A percentile compares a stretch with the other conserved stretches of the same genome.
These are phyloP conservation scores for Batillaria attramentaria DNA, from an alignment of 1,140 invertebrate species.

Conservation along the genomic window DNA sequence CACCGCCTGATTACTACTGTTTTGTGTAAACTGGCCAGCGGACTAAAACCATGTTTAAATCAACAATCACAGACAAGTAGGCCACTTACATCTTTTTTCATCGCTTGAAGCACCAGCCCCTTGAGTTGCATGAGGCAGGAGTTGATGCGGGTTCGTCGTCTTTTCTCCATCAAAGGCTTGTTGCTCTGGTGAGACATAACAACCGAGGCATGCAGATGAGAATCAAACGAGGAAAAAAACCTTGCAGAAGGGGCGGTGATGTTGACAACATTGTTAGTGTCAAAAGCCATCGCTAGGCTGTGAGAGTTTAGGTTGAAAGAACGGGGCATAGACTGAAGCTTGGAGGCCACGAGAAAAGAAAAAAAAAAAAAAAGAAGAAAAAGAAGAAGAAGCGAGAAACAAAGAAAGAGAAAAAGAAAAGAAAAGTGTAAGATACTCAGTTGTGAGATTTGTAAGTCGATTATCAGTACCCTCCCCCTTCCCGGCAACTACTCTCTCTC, in stretches of 20 bases:
- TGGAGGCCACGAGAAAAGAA: no score
- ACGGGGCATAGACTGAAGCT: no score
- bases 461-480: no score
- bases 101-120: constrained; percentile 85
- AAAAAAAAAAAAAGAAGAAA: no score
- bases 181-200: constrained; percentile 91
- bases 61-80: constrained; percentile 4
- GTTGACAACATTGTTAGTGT: neutral
- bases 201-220: constrained; percentile 60
- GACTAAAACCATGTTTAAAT: no score
- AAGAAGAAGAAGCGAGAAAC: no score
- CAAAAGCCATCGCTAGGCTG: neutral
- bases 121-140: constrained; percentile 90
- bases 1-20: no score
- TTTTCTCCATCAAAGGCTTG: constrained; percentile 93
- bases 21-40: no score
- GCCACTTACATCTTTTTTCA: constrained; percentile 76
- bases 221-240: constrained; percentile 27
- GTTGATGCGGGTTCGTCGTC: constrained; percentile 88
- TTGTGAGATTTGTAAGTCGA: no score
- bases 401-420: no score
- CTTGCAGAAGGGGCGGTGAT: neutral
- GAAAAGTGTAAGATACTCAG: no score
- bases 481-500: no score
- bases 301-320: constrained; percentile 3